Percentiles rank a stretch among this genome's conserved stretches.
Evolutionary conservation across 2,797 vertebrate species (phyloP).

Genomic region (Enteromius mattozi): DNA sequence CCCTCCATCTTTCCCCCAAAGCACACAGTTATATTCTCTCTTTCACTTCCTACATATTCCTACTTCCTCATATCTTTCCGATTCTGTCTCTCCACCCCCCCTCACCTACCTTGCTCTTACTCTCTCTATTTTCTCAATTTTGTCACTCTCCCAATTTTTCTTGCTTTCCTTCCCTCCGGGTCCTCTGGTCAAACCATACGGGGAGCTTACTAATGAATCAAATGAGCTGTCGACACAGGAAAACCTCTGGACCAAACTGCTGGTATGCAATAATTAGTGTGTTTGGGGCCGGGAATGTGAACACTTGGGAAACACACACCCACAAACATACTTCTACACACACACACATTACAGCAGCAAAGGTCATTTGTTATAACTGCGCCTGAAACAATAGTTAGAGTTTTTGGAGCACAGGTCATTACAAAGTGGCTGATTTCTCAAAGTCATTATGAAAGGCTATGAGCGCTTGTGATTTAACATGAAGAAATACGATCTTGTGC

Average conservation of each 20-base stretch:
- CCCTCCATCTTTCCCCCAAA: slow-evolving; percentile 53
- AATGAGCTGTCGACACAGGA: slow-evolving; percentile 75
- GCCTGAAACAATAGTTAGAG: slow-evolving; percentile 40
- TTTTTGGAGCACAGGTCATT: slow-evolving; percentile 43
- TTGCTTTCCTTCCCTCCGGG: slow-evolving; percentile 44
- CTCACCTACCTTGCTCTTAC: neutral
- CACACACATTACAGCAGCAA: slow-evolving; percentile 37
- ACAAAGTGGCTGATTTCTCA: slow-evolving; percentile 46
- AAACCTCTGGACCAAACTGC: slow-evolving; percentile 58
- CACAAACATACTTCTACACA: slow-evolving; percentile 25
- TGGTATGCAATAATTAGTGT: slow-evolving; percentile 76
- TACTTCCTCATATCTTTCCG: slow-evolving; percentile 36
- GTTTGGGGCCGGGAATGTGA: slow-evolving; percentile 74
- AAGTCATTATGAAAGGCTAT: slow-evolving; percentile 42
- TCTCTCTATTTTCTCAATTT: slow-evolving; percentile 4
- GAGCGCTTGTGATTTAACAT: slow-evolving; percentile 24
- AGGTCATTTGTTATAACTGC: slow-evolving; percentile 51
- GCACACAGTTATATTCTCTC: neutral
- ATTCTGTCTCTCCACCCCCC: neutral
- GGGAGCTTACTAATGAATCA: slow-evolving; percentile 77
- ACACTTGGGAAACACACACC: slow-evolving; percentile 33
- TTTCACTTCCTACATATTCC: slow-evolving; percentile 49
- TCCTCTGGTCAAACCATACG: slow-evolving; percentile 64
- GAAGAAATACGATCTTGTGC: slow-evolving; percentile 53
- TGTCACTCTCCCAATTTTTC: slow-evolving; percentile 57